Percentiles rank a stretch among this genome's conserved stretches.
phyloP scores from a whole-genome alignment of 2,888 invertebrate species.

The Drosophila falleni region DNA sequence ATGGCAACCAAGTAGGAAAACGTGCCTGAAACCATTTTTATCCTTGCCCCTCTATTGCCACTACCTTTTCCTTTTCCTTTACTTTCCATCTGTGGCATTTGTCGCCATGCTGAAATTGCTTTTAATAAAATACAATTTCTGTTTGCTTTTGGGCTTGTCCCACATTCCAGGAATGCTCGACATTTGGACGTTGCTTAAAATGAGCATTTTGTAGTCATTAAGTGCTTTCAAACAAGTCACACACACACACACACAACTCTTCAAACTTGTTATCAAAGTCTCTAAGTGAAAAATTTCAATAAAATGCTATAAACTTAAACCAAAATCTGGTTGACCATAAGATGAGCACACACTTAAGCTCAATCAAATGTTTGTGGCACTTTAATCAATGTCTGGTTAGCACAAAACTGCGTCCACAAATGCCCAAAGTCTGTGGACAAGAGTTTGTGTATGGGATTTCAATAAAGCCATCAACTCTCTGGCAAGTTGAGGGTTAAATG shows the following conservation, averaged over 20 bases:
- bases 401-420: conserved; percentile 58
- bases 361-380: conserved; percentile 60
- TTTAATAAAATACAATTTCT: conserved; percentile 74
- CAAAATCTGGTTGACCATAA: conserved; percentile 62
- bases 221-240: conserved; percentile 52
- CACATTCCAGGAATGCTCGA: conserved; percentile 56
- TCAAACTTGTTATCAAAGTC: conserved; percentile 47
- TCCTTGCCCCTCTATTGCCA: conserved; percentile 2
- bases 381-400: conserved; percentile 68
- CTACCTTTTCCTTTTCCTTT: neutral
- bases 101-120: conserved; percentile 75
- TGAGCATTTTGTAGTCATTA: conserved; percentile 72
- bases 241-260: conserved; percentile 6
- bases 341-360: conserved; percentile 49
- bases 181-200: conserved; percentile 40
- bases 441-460: conserved; percentile 44
- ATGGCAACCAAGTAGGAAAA: conserved; percentile 60
- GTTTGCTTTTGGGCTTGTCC: conserved; percentile 61
- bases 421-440: conserved; percentile 31
- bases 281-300: conserved; percentile 69
- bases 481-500: conserved; percentile 39
- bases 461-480: conserved; percentile 50
- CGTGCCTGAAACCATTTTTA: conserved; percentile 59
- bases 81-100: conserved; percentile 43
- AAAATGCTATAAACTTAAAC: conserved; percentile 51